Conservation (phyloP, 2,888 invertebrate species). For the Caenorhabditis zanzibari region DNA sequence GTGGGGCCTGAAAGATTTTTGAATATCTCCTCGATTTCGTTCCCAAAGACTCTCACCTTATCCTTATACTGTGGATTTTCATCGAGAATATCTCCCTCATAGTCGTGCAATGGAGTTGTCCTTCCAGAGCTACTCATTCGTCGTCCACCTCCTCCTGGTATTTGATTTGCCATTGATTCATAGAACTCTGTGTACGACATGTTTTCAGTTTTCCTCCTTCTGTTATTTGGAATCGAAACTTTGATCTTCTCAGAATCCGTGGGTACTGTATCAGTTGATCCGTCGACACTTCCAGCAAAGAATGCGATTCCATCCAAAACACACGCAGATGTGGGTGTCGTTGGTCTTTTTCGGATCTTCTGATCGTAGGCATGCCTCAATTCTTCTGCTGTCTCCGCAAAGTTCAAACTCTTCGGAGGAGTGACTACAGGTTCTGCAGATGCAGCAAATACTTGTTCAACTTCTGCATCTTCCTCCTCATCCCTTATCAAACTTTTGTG, state of each 20-base stretch:
- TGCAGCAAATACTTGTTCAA: slow-evolving; percentile 53
- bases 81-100: slow-evolving; percentile 79
- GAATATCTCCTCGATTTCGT: too few relatives aligned
- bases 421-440: slow-evolving; percentile 36
- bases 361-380: slow-evolving; percentile 75
- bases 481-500: slow-evolving; percentile 78
- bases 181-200: slow-evolving; percentile 79
- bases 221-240: slow-evolving; percentile 70
- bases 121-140: slow-evolving; percentile 63
- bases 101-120: slow-evolving; percentile 70
- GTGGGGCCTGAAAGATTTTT: slow-evolving; percentile 80
- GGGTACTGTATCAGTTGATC: slow-evolving; percentile 24
- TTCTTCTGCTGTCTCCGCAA: slow-evolving; percentile 59
- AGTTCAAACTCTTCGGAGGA: slow-evolving; percentile 56
- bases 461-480: slow-evolving; percentile 70
- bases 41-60: slow-evolving; percentile 56
- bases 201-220: slow-evolving; percentile 56
- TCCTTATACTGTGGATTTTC: slow-evolving; percentile 77
- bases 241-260: slow-evolving; percentile 67
- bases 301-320: slow-evolving; percentile 70
- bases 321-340: slow-evolving; percentile 76
- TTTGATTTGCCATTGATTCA: slow-evolving; percentile 75
- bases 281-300: slow-evolving; percentile 54
- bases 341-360: slow-evolving; percentile 77
- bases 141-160: slow-evolving; percentile 60